Evolutionary conservation across 2,113 vertebrate genomes (phyloP).

Genomic region (Macaca nemestrina): DNA sequence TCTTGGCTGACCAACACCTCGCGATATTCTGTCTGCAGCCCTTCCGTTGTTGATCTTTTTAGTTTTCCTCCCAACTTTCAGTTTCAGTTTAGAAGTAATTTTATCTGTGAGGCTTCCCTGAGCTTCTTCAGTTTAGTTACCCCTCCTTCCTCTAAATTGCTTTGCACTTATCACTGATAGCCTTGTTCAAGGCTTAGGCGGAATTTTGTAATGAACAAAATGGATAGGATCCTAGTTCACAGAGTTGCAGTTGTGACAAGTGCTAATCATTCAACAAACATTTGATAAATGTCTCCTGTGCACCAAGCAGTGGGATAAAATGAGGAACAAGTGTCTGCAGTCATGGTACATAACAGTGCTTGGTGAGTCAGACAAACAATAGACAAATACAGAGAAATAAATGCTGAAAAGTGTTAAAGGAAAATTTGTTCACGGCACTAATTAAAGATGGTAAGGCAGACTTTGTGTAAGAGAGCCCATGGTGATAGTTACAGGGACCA

Average conservation of each 20-base stretch:
- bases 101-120: not conserved
- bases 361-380: not conserved
- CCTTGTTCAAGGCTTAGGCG: not conserved
- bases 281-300: not conserved
- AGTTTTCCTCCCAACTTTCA: not conserved
- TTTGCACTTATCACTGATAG: not conserved
- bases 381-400: not conserved
- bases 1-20: not conserved
- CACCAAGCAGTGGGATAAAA: not conserved
- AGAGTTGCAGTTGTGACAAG: not conserved
- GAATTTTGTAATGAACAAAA: not conserved
- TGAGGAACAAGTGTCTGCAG: not conserved
- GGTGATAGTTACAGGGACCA: not conserved
- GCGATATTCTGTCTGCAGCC: accelerated
- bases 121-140: not conserved
- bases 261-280: not conserved
- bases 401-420: not conserved
- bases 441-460: not conserved
- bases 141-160: not conserved
- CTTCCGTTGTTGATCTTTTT: not conserved
- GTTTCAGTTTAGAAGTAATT: not conserved
- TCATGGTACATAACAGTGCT: not conserved
- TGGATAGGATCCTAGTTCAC: not conserved
- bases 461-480: not conserved
- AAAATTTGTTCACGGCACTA: not conserved